Evolutionary conservation across 2,888 invertebrate genomes (phyloP), one percentile per base, ranked within the genome.

Genomic region (Ophioninae sp.): DNA sequence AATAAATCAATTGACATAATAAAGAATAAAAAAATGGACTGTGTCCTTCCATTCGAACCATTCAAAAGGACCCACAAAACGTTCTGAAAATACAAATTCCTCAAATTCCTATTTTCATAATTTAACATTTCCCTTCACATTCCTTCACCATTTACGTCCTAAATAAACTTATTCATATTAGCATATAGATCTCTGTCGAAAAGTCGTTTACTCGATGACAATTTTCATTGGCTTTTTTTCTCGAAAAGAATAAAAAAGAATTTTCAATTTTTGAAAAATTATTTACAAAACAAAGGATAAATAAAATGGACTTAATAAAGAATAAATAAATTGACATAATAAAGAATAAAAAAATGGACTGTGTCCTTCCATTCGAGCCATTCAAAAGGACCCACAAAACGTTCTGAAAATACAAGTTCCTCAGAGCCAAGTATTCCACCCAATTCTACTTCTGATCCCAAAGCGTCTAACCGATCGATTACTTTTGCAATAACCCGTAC

Each of bases 101-200:
- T 41, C 30, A 2, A n/a, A n/a, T n/a, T n/a, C n/a, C n/a, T n/a
- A n/a, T n/a, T n/a, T n/a, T n/a, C n/a, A n/a, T n/a, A n/a, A n/a
- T n/a, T n/a, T n/a, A n/a, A n/a, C n/a, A n/a, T n/a, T n/a, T n/a
- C n/a, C n/a, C n/a, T n/a, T n/a, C n/a, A n/a, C n/a, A n/a, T n/a
- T n/a, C n/a, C n/a, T n/a, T n/a, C n/a, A n/a, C n/a, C 20, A 67
- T 67, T 67, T 22, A 41, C 20, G 20, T 67, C 41, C 20, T 41
- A 67, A 67, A 67, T 20, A 67, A 41, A 67, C 20, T 67, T 67
- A 20, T 2, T n/a, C 58, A 3, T 8, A 41, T 67, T 67, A 41
- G 20, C 67, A 67, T 44, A 67, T 20, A 65, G 10, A 63, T 63
- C 30, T 59, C 20, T 20, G n/a, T 59, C 58, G 58, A 59, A n/a